phyloP scores from a whole-genome alignment of 2,797 vertebrate species.

The Ceyx erithaca region DNA sequence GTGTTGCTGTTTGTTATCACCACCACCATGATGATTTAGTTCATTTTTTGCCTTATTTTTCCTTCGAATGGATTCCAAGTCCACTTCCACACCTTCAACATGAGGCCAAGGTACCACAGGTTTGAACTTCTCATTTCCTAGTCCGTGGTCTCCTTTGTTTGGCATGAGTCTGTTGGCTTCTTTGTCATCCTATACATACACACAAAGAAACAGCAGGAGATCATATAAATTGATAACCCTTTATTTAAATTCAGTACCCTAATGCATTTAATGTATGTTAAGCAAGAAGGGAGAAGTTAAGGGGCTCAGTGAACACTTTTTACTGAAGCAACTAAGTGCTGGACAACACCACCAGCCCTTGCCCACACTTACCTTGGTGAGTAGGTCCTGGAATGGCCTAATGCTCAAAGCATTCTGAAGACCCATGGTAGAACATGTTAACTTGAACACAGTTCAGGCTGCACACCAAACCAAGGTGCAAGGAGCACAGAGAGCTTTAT shows the following conservation, averaged over 20 bases:
- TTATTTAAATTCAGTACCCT: not conserved
- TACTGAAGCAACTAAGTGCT: not conserved
- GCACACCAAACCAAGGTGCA: not conserved
- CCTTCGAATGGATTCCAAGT: conserved; percentile 92
- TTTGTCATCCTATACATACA: conserved; percentile 81
- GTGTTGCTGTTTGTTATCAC: conserved; percentile 81
- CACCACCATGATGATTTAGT: conserved; percentile 72
- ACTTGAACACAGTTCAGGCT: not conserved
- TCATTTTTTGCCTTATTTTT: conserved; percentile 86
- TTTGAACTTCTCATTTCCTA: conserved; percentile 87
- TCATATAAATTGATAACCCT: not conserved
- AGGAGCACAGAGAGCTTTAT: not conserved
- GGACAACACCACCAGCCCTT: not conserved
- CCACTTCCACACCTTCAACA: conserved; percentile 97
- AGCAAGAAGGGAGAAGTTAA: not conserved
- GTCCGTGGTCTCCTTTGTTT: conserved; percentile 79
- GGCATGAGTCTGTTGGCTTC: conserved; percentile 77
- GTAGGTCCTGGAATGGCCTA: fast-evolving
- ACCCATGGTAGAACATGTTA: fast-evolving
- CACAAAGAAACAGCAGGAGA: conserved; percentile 63
- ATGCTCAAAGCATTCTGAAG: not conserved
- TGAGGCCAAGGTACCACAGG: conserved; percentile 97
- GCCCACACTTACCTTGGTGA: not conserved
- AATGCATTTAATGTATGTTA: not conserved
- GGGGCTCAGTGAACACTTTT: not conserved